phyloP scores from a whole-genome alignment of 37 sponge, comb jelly and placozoan species.

The Haliclona indistincta region DNA sequence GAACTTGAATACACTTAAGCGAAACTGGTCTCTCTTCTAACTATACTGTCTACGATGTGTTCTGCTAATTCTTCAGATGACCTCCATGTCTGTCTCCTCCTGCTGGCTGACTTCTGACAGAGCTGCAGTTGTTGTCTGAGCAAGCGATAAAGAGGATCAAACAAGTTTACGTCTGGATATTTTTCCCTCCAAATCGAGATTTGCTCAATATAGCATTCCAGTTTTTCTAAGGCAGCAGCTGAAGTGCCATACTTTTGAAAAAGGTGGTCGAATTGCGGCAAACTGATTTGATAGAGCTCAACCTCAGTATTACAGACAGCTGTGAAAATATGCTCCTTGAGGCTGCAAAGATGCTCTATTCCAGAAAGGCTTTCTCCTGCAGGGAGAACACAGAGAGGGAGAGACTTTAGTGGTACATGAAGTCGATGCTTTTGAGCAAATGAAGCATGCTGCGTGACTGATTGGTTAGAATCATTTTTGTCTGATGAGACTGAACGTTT shows the following conservation, averaged over 20 bases:
- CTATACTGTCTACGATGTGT: no score
- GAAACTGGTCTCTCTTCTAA: no score
- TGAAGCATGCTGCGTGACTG: no score
- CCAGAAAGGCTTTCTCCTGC: slow-evolving; percentile 13
- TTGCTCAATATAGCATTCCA: not conserved
- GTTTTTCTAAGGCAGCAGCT: not conserved
- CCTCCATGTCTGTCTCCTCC: not conserved
- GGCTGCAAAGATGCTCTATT: slow-evolving; percentile 17
- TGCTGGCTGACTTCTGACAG: not conserved
- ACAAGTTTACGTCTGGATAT: not conserved
- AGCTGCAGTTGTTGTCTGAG: not conserved
- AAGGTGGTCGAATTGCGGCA: not conserved
- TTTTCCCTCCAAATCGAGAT: not conserved
- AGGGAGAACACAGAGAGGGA: slow-evolving; percentile 7
- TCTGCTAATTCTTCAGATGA: no score
- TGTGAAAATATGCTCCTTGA: slow-evolving; percentile 22
- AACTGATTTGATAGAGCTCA: slow-evolving; percentile 1
- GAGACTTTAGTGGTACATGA: not conserved
- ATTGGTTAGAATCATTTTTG: no score
- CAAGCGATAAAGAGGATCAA: slow-evolving; percentile 14
- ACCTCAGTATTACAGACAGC: slow-evolving; percentile 1
- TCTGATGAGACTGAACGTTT: not conserved
- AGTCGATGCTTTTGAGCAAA: not conserved
- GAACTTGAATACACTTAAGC: no score
- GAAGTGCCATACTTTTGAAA: not conserved